A percentile compares a stretch with the other conserved stretches of the same genome.
phyloP scores from a whole-genome alignment of 2,113 vertebrate species.

The Fukomys damarensis region DNA sequence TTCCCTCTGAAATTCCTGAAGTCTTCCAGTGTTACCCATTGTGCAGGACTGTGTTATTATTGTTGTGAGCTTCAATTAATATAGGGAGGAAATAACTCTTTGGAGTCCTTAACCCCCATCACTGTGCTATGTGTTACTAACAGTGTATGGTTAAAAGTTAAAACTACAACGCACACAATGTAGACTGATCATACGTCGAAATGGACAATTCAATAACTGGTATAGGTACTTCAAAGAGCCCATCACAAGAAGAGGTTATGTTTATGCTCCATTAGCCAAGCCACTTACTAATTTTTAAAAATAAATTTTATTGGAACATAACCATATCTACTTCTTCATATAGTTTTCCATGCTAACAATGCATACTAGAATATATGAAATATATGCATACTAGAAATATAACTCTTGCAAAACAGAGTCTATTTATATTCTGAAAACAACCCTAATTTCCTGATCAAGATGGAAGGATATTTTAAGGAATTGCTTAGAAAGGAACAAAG shows the following conservation, averaged over 20 bases:
- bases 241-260: neutral
- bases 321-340: neutral
- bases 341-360: neutral
- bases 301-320: neutral
- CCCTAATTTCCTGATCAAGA: neutral
- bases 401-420: neutral
- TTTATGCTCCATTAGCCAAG: neutral
- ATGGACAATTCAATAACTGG: neutral
- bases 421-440: neutral
- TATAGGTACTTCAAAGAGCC: neutral
- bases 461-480: neutral
- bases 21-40: neutral
- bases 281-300: neutral
- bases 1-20: neutral
- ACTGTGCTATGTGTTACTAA: neutral
- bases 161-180: neutral
- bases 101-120: neutral
- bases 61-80: neutral
- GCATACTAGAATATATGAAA: no score
- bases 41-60: neutral
- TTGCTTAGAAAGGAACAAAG: neutral
- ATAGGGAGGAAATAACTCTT: neutral
- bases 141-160: neutral
- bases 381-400: no score
- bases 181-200: neutral